Conservation (phyloP, 1,140 invertebrate species). For the Lepidotrigona ventralis region DNA sequence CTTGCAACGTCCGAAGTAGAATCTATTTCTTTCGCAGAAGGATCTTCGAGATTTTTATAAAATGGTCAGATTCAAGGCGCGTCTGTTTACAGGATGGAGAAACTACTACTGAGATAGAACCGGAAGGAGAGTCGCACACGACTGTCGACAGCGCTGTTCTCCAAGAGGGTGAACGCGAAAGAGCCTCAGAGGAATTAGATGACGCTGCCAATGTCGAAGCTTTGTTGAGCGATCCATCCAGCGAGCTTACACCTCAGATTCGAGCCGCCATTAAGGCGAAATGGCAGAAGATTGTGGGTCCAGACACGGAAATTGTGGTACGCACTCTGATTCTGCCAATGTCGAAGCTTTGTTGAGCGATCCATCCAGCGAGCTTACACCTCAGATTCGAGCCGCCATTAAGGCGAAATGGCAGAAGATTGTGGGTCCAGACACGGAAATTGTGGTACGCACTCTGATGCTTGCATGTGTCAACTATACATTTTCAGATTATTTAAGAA, state of each 20-base stretch:
- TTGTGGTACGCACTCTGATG: slow-evolving; percentile 85
- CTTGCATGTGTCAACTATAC: background rate
- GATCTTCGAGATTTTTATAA: background rate
- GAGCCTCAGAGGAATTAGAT: slow-evolving; percentile 82
- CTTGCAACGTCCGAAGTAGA: background rate
- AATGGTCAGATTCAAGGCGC: background rate
- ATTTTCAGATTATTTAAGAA: background rate
- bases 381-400: slow-evolving; percentile 89
- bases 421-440: slow-evolving; percentile 90
- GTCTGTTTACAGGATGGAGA: slow-evolving; percentile 77
- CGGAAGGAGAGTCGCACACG: slow-evolving; percentile 84
- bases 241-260: slow-evolving; percentile 84
- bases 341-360: slow-evolving; percentile 80
- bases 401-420: slow-evolving; percentile 92
- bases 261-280: slow-evolving; percentile 90
- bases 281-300: slow-evolving; percentile 91
- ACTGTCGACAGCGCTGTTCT: slow-evolving; percentile 83
- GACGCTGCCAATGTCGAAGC: slow-evolving; percentile 78
- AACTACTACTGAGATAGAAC: slow-evolving; percentile 84
- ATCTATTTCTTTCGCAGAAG: background rate
- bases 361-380: slow-evolving; percentile 81
- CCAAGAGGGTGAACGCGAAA: slow-evolving; percentile 80
- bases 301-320: slow-evolving; percentile 92
- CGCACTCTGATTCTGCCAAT: slow-evolving; percentile 72
- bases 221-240: slow-evolving; percentile 80